These are phyloP conservation scores for Lacerta bilineata DNA, from an alignment of 2,797 vertebrate species.

Conservation along the genomic window DNA sequence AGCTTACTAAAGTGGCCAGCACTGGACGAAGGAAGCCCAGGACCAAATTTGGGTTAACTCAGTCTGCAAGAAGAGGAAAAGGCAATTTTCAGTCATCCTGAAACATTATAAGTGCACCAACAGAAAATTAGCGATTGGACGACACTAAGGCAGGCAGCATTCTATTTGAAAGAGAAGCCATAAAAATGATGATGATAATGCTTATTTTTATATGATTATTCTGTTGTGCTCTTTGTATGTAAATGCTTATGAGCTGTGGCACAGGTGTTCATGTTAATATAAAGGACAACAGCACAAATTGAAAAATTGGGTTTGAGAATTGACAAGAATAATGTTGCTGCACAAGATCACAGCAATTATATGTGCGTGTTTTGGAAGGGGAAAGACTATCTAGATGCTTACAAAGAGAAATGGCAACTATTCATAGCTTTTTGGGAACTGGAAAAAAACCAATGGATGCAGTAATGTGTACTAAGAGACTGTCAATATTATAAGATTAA, in stretches of 20 bases:
- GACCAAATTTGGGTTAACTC: constrained; percentile 56
- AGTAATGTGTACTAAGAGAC: neutral
- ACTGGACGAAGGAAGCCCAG: constrained; percentile 64
- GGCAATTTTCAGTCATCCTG: constrained; percentile 55
- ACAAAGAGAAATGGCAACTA: neutral
- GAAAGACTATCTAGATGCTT: neutral
- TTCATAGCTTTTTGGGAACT: neutral
- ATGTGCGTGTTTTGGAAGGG: neutral
- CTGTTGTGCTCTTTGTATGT: constrained; percentile 70
- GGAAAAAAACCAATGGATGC: neutral
- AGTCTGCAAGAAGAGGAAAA: constrained; percentile 55
- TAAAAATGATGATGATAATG: constrained; percentile 39
- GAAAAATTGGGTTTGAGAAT: constrained; percentile 66
- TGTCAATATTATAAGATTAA: neutral
- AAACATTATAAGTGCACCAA: constrained; percentile 64
- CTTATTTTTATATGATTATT: constrained; percentile 57
- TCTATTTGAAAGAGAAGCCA: constrained; percentile 71
- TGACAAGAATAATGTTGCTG: constrained; percentile 34
- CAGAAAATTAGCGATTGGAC: constrained; percentile 70
- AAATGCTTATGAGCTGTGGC: constrained; percentile 74
- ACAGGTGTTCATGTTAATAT: constrained; percentile 72
- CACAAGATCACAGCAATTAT: neutral
- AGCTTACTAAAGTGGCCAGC: constrained; percentile 67
- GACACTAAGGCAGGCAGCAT: constrained; percentile 62
- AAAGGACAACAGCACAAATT: constrained; percentile 56